Base-by-base conservation (phyloP, 2,113 vertebrate species). In the Leptobrachium leishanense region DNA sequence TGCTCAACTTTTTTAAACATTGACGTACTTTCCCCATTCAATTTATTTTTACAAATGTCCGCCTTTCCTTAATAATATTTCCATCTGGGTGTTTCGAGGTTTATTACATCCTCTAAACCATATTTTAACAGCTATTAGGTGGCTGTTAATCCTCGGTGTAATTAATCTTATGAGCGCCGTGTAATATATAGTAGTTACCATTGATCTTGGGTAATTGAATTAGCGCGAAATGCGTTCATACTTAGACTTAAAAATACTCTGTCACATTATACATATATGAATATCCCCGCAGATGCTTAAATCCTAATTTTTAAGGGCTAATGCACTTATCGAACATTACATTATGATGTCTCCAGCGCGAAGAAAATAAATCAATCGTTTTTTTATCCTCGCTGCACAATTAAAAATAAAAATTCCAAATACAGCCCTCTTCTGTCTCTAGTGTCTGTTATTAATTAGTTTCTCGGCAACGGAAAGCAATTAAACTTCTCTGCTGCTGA, bases 381-480 rank as follows among this genome's bases (percentile, higher is more conserved):
- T 31, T 31, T 81, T 75, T 40, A 39, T 10, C 42, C 68, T 43
- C 46, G 11, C 67, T 43, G 66, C 44, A 63, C n/a, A 64, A 43
- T 42, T 84, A 50, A 82, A 84, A 84, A 81, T 78, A 68, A 68
- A 59, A 82, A 82, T 66, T 66, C 73, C 43, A 81, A 82, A 41
- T 43, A 13, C 77, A 46, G 68, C 81, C 76, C 43, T 76, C 3
- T 76, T 42, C 43, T 31, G 78, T 86, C 59, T 43, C 72, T 83
- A 63, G 84, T 82, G 77, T 57, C 2, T 44, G 81, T 42, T 79
- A 76, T 85, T 85, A 84, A 81, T 81, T 71, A 72, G 8, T 72
- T 84, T 84, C 76, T 82, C 75, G 75, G 82, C 65, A 84, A 82
- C 83, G 81, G 81, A 82, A 83, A 81, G 43, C 43, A 85, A 15